Evolutionary conservation across 2,113 vertebrate genomes (phyloP), one percentile per base, ranked within the genome.

Genomic region (Aegotheles bennettii): DNA sequence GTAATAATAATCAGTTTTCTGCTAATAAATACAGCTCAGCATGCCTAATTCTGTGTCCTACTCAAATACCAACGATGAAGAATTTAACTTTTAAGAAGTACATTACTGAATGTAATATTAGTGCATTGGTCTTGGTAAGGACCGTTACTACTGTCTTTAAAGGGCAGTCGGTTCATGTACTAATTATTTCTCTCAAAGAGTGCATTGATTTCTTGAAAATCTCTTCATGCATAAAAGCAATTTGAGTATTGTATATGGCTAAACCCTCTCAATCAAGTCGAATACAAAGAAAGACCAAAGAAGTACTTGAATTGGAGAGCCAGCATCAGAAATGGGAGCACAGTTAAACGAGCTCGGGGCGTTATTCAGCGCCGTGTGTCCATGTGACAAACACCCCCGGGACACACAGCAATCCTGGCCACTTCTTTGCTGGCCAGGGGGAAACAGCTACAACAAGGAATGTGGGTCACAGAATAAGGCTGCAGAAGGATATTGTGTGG

Each of bases 1-100:
- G 95, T 92, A 94, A 96, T 89, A 96, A 96, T 94, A 95, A 97
- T 96, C 92, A 96, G 91, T 76, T 96, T 95, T 84, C 85, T 78
- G 79, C 79, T 97, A 95, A 96, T 97, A 92, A 81, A 51, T 63
- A 84, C 77, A 89, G 78, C 87, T 94, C 40, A 16, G 86, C 67
- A 43, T 47, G 67, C 89, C 87, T 91, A 84, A 65, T 96, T 95
- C 93, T n/a, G 19, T 70, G 80, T 91, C 93, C 87, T 92, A 87
- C 67, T 96, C 56, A 69, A 70, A 96, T 67, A 86, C 74, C 90
- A 92, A 89, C n/a, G 42, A 79, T 79, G 93, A 96, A 85, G 80
- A 84, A 88, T 47, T 93, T 69, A 92, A 84, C 92, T 97, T 95
- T 93, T 93, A 84, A 87, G 80, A 81, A 77, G 78, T 47, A 31